Base-by-base conservation (phyloP, 1,140 invertebrate genomes). In the Ylistrum balloti region DNA sequence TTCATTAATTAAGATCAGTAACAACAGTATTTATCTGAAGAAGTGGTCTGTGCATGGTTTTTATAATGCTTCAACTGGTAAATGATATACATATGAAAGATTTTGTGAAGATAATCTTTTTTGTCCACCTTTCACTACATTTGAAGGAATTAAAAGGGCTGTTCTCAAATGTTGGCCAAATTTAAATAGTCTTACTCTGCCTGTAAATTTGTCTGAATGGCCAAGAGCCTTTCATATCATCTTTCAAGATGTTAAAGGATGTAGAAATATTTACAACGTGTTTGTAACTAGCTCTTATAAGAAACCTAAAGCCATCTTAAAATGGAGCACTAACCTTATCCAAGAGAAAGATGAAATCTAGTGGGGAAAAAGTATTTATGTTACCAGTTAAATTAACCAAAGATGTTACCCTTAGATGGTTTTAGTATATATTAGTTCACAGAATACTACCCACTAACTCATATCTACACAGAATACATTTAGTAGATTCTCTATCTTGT, bases 141-240 rank as follows among this genome's bases (percentile, higher is more conserved):
- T 87, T 87, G n/a, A 34, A 34, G 86, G 86, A 87, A 87, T 87
- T 17, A 87, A 38, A 35, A 38, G n/a, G 33, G 86, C 86, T 22
- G 35, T 87, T 34, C 7, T 87, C 20, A 87, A 87, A 35, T 34
- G 35, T 34, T 87, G 86, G 86, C 45, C 45, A 17, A 85, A 89
- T 13, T 33, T 48, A 74, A 48, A 48, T 20, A 22, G 20, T 2
- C 20, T 48, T 2, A 48, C 13, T 9, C 5, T 48, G 3, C 45
- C 45, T 13, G 20, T 22, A 48, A 20, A 13, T 17, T 2, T 48
- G 20, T 48, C 45, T 9, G 45, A 48, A 48, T 48, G 45, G 45
- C 45, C 45, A n/a, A 5, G 20, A 2, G 45, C 45, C 22, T 1
- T 48, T 48, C 11, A 48, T 2, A 48, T 22, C 22, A 48, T 48